These are phyloP conservation scores for Neosilurus mollespiculum DNA, from an alignment of 2,797 vertebrate genomes.

Conservation along the genomic window DNA sequence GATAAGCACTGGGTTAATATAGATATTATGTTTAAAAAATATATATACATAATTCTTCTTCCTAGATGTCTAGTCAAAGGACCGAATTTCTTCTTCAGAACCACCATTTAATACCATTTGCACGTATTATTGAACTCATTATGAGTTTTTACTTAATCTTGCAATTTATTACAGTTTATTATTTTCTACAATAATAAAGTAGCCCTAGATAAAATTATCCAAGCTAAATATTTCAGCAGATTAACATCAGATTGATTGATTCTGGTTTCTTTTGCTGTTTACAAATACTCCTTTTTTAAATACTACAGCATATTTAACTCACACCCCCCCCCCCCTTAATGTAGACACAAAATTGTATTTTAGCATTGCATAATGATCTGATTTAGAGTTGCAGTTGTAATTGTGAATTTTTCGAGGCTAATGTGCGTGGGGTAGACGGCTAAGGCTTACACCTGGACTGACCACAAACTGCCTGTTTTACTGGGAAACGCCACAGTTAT, in stretches of 20 bases:
- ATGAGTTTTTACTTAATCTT: background rate
- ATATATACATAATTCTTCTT: background rate
- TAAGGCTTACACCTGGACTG: constrained; percentile 33
- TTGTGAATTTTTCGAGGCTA: background rate
- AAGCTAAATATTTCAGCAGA: background rate
- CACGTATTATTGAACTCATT: background rate
- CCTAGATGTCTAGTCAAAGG: background rate
- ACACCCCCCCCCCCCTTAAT: background rate
- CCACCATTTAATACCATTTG: background rate
- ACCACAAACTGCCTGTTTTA: constrained; percentile 45
- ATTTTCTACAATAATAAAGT: background rate
- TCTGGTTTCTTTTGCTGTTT: background rate
- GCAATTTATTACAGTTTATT: background rate
- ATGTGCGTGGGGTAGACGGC: background rate
- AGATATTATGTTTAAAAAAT: too few species aligned
- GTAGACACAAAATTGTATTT: background rate
- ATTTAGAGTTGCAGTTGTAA: background rate
- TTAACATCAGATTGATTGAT: background rate
- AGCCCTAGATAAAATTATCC: background rate
- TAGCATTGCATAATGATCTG: background rate
- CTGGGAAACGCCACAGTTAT: constrained; percentile 37
- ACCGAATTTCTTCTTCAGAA: too few species aligned
- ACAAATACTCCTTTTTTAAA: background rate
- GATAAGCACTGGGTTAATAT: too few species aligned
- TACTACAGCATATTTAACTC: background rate